Base-by-base conservation (phyloP, 2,797 vertebrate species). In the Gouania willdenowi region DNA sequence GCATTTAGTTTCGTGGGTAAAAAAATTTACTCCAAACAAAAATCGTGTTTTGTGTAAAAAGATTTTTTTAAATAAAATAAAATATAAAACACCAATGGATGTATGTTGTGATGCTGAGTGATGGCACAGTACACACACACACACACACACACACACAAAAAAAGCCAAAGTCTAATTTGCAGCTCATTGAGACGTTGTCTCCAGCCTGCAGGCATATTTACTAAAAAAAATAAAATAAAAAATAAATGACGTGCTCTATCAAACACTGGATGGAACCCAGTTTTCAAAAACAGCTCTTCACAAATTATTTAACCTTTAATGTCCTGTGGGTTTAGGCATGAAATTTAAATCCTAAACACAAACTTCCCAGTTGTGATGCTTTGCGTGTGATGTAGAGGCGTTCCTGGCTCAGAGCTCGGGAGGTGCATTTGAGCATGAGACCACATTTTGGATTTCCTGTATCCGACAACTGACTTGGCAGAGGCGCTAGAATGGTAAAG, bases 381-480 rank as follows among this genome's bases (percentile, higher is more conserved):
- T 41, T 32, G 32, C 64, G 53, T 60, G 48, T 43, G 73, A 68
- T 55, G 28, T 18, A 21, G 26, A 64, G 71, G 62, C 19, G 36
- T 39, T 60, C 60, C 72, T 38, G 53, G 41, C 38, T 49, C 33
- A 4, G 46, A 40, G 49, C 63, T 54, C 12, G 8, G 41, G 50
- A 60, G 46, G 57, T 17, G 14, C 71, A 66, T 66, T 71, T 64
- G 49, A 70, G 55, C 57, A 41, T 50, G 66, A 71, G 71, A 41
- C 60, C 61, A 54, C 71, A 66, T 58, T 41, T 41, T 60, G 48
- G 67, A 59, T 62, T 59, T 53, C 32, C 65, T 51, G 39, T 19
- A 39, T 62, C 56, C 67, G 42, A 58, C 63, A 45, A 48, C 57
- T 51, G 54, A 46, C 44, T 76, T 55, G 59, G 74, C 64, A n/a